Base-by-base conservation (phyloP, 2,797 vertebrate species). In the Squalus acanthias region DNA sequence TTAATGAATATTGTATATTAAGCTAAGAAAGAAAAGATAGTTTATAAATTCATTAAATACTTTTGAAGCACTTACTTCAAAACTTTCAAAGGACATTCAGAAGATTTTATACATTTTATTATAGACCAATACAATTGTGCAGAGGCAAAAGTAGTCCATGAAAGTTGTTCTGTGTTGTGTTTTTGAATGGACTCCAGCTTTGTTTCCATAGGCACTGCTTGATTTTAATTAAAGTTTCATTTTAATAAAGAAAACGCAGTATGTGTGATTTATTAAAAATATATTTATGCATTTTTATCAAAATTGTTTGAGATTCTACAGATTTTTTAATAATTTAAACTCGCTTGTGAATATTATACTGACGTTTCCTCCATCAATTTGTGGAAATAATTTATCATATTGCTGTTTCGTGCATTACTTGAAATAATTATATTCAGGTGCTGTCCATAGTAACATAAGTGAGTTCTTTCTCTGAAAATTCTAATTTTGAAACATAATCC, bases 371-470 rank as follows among this genome's bases (percentile, higher is more conserved):
- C 26, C 9, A 60, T 24, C 22, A 60, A 60, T 33, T 60, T 63
- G 53, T 91, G 50, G 88, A 91, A 91, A 91, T 91, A 60, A 91
- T 91, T 91, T 60, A 91, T 12, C 29, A 60, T 91, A 60, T 57
- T 29, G 3, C 10, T 91, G 9, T 60, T 53, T 60, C 29, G 53
- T 60, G 88, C 82, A 39, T 33, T 91, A 15, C 9, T 60, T 60
- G 20, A 29, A 91, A 60, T 91, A 60, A 60, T 91, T 33, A 29
- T 50, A 60, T 60, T 57, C 50, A 57, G 50, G 57, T 29, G 1
- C 22, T 89, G 53, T 60, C 53, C 53, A 17, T 89, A 57, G 24
- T 89, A 89, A 24, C 50, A 89, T 60, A 33, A 33, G 50, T 29
- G 10, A 60, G 26, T 63, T 91, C 50, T 33, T 60, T 33, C 24